phyloP scores from a whole-genome alignment of 2,797 vertebrate genomes.

The Epinephelus coioides region DNA sequence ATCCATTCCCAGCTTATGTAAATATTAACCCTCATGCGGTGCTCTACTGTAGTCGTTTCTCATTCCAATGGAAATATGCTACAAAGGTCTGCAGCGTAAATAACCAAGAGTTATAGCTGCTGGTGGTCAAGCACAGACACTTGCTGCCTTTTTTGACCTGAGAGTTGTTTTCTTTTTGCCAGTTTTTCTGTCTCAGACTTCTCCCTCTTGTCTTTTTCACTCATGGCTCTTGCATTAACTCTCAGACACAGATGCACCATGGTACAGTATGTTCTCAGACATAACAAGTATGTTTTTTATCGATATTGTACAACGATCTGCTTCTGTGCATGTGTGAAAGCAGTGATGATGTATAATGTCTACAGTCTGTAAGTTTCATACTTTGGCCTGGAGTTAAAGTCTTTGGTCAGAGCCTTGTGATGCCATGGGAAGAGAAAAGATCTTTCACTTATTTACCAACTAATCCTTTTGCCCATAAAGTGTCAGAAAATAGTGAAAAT shows the following conservation, averaged over 20 bases:
- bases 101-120: background rate
- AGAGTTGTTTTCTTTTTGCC: background rate
- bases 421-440: background rate
- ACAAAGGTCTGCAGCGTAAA: conserved; percentile 8
- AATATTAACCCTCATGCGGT: conserved; percentile 65
- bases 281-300: background rate
- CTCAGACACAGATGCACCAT: background rate
- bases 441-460: background rate
- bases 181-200: conserved; percentile 8
- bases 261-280: background rate
- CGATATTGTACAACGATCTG: too few species aligned
- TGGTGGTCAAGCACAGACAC: conserved; percentile 7
- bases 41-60: conserved; percentile 37
- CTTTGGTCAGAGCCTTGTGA: background rate
- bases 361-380: too few species aligned
- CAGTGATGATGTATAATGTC: too few species aligned
- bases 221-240: background rate
- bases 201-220: background rate
- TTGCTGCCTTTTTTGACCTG: background rate
- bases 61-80: conserved; percentile 47
- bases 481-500: background rate
- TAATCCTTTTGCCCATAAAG: background rate
- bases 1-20: conserved; percentile 67
- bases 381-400: background rate
- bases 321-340: too few species aligned